phyloP scores from a whole-genome alignment of 2,797 vertebrate genomes.

The Tadarida brasiliensis region DNA sequence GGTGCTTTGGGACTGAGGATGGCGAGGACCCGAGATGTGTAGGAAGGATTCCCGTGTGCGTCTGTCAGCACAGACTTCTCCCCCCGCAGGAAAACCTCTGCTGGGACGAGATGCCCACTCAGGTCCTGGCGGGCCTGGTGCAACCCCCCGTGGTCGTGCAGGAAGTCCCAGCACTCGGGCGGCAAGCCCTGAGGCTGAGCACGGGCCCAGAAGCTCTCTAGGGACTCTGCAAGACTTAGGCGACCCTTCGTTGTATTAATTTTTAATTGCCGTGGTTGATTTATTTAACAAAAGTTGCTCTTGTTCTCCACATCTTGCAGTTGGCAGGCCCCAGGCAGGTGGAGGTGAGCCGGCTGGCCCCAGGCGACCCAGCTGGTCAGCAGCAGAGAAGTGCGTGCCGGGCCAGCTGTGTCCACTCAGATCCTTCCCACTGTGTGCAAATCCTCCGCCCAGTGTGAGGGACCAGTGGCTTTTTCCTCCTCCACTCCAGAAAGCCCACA shows the following conservation, averaged over 20 bases:
- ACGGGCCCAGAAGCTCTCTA: accelerated
- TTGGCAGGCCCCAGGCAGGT: not conserved
- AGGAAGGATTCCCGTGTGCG: accelerated
- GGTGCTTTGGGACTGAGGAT: accelerated
- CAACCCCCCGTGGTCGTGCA: too few relatives aligned
- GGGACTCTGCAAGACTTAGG: not conserved
- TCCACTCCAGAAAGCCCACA: accelerated
- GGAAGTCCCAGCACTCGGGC: not conserved
- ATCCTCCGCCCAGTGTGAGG: accelerated
- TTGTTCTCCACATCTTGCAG: too few relatives aligned
- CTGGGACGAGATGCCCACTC: not conserved
- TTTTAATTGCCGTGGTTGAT: not conserved
- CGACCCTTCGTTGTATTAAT: not conserved
- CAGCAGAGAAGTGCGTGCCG: accelerated
- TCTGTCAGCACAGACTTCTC: not conserved
- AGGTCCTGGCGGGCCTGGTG: accelerated
- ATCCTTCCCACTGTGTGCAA: accelerated
- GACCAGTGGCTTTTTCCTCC: too few relatives aligned
- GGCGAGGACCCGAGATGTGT: accelerated
- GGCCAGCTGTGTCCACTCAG: accelerated
- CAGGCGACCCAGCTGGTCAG: accelerated
- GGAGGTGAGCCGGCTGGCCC: not conserved
- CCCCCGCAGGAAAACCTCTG: not conserved
- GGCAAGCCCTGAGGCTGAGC: accelerated
- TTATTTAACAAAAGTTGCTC: not conserved